phyloP scores from a whole-genome alignment of 2,888 invertebrate species.

The Plebejus melissa region DNA sequence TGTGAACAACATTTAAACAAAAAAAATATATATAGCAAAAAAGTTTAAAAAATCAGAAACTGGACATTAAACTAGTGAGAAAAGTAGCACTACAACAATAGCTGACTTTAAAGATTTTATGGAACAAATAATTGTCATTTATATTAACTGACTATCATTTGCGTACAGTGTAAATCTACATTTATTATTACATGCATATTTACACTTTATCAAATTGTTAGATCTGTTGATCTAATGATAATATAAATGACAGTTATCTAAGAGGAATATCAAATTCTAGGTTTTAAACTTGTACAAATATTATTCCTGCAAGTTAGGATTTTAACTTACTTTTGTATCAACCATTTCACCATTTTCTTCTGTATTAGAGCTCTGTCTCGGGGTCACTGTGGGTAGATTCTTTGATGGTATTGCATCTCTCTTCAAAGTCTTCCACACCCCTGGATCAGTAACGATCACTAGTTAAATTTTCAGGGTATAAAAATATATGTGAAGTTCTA shows the following conservation, averaged over 20 bases:
- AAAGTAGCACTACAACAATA: neutral
- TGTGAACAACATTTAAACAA: neutral
- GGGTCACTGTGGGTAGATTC: constrained; percentile 61
- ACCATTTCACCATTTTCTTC: constrained; percentile 41
- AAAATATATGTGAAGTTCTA: too few species aligned
- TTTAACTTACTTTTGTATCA: constrained; percentile 49
- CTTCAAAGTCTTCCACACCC: constrained; percentile 68
- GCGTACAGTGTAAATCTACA: too few species aligned
- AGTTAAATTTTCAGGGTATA: neutral
- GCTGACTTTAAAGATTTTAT: too few species aligned
- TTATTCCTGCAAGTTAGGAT: neutral
- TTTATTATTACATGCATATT: too few species aligned
- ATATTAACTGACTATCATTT: too few species aligned
- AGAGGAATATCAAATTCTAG: too few species aligned
- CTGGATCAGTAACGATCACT: constrained; percentile 40
- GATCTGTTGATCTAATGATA: too few species aligned
- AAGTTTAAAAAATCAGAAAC: neutral
- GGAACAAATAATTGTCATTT: too few species aligned
- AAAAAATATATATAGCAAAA: neutral
- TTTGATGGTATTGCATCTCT: constrained; percentile 71
- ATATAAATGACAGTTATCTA: too few species aligned
- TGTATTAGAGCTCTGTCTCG: constrained; percentile 48
- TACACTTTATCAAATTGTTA: too few species aligned
- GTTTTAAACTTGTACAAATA: neutral
- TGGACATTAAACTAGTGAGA: neutral